Evolutionary conservation across 2,888 invertebrate genomes (phyloP).

Genomic region (Hypolimnas misippus): DNA sequence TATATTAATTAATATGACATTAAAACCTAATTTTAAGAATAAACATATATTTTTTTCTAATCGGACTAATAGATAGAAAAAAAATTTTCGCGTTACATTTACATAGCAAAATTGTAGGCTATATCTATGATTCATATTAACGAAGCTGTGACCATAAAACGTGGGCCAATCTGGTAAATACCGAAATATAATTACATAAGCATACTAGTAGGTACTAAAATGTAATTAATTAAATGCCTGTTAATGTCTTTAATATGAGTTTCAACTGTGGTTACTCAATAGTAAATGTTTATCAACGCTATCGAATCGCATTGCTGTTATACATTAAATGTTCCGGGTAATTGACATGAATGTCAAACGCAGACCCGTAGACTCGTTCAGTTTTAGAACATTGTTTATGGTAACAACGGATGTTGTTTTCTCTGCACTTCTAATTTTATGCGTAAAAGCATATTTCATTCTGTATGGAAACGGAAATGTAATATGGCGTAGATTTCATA

Average conservation of each 20-base stretch:
- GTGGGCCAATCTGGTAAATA: neutral
- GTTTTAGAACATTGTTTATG: conserved; percentile 77
- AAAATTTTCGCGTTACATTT: too few species aligned
- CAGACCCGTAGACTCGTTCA: conserved; percentile 57
- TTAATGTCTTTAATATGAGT: neutral
- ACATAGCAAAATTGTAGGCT: too few species aligned
- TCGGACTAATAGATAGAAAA: too few species aligned
- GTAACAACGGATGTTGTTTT: conserved; percentile 71
- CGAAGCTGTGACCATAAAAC: too few species aligned
- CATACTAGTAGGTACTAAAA: too few species aligned
- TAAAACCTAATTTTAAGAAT: too few species aligned
- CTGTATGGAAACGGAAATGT: conserved; percentile 20
- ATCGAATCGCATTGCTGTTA: conserved; percentile 40
- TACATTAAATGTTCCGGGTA: conserved; percentile 47
- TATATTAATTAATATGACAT: too few species aligned
- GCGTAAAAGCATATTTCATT: conserved; percentile 21
- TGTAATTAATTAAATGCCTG: too few species aligned
- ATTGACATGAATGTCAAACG: conserved; percentile 75
- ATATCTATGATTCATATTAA: too few species aligned
- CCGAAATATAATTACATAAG: neutral
- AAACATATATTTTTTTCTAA: too few species aligned
- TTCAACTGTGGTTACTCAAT: neutral
- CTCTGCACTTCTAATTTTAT: conserved; percentile 31
- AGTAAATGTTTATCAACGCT: conserved; percentile 13
- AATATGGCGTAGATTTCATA: conserved; percentile 15